Evolutionary conservation across 2,113 vertebrate species (phyloP).

Genomic region (Charina bottae): DNA sequence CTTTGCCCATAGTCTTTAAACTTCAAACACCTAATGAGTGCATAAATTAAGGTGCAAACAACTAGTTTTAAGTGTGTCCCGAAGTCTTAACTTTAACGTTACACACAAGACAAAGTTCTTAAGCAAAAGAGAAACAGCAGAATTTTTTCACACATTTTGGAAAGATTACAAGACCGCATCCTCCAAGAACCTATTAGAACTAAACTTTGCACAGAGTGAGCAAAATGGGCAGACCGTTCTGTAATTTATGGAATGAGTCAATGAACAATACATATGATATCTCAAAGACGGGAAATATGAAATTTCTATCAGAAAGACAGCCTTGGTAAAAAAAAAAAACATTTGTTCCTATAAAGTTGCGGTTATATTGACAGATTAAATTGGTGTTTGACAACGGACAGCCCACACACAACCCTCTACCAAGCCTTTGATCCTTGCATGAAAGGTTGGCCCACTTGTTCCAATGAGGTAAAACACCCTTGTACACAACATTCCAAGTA

Average conservation of each 20-base stretch:
- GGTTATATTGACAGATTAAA: constrained; percentile 9
- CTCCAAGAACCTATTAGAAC: constrained; percentile 37
- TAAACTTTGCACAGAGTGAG: constrained; percentile 38
- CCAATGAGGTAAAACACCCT: background rate
- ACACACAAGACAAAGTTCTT: constrained; percentile 32
- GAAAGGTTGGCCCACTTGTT: background rate
- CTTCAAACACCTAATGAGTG: constrained; percentile 4
- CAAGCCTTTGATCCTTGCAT: background rate
- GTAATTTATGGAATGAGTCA: constrained; percentile 42
- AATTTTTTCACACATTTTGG: constrained; percentile 57
- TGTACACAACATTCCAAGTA: background rate
- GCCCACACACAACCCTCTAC: background rate
- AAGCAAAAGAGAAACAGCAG: constrained; percentile 42
- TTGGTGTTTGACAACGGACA: background rate
- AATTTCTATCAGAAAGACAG: background rate
- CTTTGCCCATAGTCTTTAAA: constrained; percentile 12
- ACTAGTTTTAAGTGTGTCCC: constrained; percentile 7
- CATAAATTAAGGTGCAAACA: constrained; percentile 38
- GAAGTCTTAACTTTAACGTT: constrained; percentile 37
- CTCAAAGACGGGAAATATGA: constrained; percentile 38
- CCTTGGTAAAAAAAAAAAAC: background rate
- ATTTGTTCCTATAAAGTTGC: background rate
- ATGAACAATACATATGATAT: constrained; percentile 30
- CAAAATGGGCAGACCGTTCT: background rate
- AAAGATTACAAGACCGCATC: constrained; percentile 41